Base-by-base conservation (phyloP, 2,888 invertebrate genomes). In the Amphipoea oculea region DNA sequence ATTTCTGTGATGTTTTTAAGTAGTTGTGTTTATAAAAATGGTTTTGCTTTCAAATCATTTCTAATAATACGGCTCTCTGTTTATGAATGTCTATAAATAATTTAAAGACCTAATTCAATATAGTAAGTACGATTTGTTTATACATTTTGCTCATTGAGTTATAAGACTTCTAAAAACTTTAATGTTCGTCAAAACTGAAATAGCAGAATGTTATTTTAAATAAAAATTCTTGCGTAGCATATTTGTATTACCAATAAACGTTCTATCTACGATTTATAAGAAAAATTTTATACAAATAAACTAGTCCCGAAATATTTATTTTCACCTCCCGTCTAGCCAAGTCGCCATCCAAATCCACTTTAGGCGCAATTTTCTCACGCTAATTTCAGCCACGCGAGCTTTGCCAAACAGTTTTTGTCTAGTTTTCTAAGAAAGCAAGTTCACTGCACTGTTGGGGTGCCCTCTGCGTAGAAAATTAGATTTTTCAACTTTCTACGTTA, bases 341-440 rank as follows among this genome's bases (percentile, higher is more conserved):
- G 81, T 81, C 76, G 65, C 69, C 79, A 81, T 83, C 76, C 65
- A 81, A 90, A 84, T 80, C 78, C 83, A 87, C 73, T 86, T 88
- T 82, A 75, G 86, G 82, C 81, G 81, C 79, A 89, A 89, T 91
- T 91, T 92, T 92, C 92, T 90, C 91, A 91, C 92, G 93, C 94
- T 95, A 95, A 95, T 95, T 95, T 91, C 85, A 92, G 91, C 89
- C 92, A 90, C 91, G 92, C 91, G 89, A 90, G 91, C 90, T 92
- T 82, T 95, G 95, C 96, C 96, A 96, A 96, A 94, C 91, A 81
- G 88, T 92, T 94, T 92, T 94, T 92, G 92, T 94, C 94, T 95
- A 94, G 92, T 92, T 91, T 95, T 95, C 94, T 91, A 78, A 90
- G 94, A 95, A 93, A 88, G 70, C 79, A 89, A 90, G 95, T 94